These are phyloP conservation scores for Laticauda laticaudata DNA, from an alignment of 2,113 vertebrate species.

Conservation along the genomic window DNA sequence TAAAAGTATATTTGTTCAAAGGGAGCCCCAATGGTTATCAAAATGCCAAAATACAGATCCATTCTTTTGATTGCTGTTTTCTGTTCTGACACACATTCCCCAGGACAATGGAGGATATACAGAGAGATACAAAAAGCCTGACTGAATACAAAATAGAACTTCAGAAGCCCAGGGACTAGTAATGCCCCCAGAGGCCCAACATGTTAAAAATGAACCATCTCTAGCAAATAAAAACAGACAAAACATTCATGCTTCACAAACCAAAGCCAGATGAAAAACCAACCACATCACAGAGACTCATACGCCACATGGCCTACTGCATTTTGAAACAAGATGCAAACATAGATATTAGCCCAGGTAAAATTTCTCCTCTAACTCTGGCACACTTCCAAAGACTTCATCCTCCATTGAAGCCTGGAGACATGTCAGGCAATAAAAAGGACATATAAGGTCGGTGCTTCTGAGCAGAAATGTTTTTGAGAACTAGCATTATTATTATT, in stretches of 20 bases:
- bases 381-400: not conserved
- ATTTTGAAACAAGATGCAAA: not conserved
- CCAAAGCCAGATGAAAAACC: not conserved
- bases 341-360: not conserved
- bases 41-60: not conserved
- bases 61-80: not conserved
- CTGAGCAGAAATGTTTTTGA: not conserved
- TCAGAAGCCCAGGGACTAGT: not conserved
- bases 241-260: not conserved
- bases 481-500: not conserved
- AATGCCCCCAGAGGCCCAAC: not conserved
- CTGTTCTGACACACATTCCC: not conserved
- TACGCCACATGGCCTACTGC: not conserved
- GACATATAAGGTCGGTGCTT: not conserved
- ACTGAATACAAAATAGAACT: not conserved
- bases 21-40: not conserved
- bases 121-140: not conserved
- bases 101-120: not conserved
- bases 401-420: not conserved
- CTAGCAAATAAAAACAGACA: not conserved
- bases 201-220: not conserved
- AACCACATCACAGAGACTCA: not conserved
- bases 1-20: not conserved
- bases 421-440: not conserved
- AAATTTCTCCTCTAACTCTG: not conserved